These are phyloP conservation scores for Maccullochella peelii DNA, from an alignment of 2,113 vertebrate genomes.

Conservation along the genomic window DNA sequence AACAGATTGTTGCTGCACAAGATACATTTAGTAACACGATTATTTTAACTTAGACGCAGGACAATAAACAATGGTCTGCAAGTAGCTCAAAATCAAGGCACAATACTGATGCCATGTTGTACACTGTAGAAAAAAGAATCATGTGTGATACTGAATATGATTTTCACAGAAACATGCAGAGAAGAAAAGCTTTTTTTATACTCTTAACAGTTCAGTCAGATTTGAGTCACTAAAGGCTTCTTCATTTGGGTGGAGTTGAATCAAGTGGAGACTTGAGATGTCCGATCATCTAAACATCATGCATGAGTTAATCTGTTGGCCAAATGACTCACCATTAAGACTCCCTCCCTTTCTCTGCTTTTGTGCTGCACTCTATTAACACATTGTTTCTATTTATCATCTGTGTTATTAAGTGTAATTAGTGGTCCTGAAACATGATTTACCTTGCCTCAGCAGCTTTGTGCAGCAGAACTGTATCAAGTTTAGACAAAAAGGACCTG, in stretches of 20 bases:
- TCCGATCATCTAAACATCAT: not conserved
- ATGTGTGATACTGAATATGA: not conserved
- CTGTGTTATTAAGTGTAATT: not conserved
- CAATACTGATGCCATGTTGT: not conserved
- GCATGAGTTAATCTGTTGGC: not conserved
- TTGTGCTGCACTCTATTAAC: not conserved
- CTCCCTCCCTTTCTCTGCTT: not conserved
- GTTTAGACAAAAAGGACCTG: not conserved
- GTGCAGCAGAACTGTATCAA: not conserved
- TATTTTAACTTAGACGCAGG: not conserved
- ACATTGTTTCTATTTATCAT: not conserved
- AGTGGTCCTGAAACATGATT: not conserved
- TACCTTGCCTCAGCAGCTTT: not conserved
- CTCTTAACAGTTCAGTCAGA: not conserved
- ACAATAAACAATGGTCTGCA: slow-evolving; percentile 6
- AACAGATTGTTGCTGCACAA: slow-evolving; percentile 43
- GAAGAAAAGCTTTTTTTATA: not conserved
- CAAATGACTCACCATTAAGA: slow-evolving; percentile 1
- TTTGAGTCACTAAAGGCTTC: not conserved
- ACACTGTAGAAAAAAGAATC: not conserved
- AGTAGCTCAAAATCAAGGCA: not conserved
- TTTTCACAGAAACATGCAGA: not conserved
- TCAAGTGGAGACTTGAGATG: slow-evolving; percentile 30
- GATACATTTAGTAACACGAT: not conserved
- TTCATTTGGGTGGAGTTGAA: slow-evolving; percentile 38